Conservation (phyloP, 2,888 invertebrate genomes). For the Heliconius ismenius region DNA sequence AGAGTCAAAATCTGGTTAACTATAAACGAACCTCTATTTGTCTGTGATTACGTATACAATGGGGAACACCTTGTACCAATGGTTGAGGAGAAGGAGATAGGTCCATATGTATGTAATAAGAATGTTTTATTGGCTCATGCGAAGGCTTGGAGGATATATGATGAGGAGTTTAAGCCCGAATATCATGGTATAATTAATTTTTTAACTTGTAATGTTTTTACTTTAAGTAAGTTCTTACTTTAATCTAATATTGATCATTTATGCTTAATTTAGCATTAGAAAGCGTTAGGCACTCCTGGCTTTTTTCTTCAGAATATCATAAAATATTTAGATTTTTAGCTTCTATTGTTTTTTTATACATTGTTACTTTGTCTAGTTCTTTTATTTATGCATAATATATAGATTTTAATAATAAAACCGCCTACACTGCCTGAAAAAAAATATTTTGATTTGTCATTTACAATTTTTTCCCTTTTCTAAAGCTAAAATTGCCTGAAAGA, state of each 20-base stretch:
- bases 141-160: slow-evolving; percentile 81
- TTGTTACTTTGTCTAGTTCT: too few relatives aligned
- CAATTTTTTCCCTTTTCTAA: not conserved
- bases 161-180: slow-evolving; percentile 72
- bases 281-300: too few relatives aligned
- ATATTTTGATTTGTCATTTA: not conserved
- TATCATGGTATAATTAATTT: slow-evolving; percentile 66
- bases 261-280: not conserved
- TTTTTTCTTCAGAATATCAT: too few relatives aligned
- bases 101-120: slow-evolving; percentile 83
- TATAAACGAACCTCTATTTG: slow-evolving; percentile 84
- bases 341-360: too few relatives aligned
- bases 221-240: not conserved
- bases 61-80: slow-evolving; percentile 63
- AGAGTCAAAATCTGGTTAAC: slow-evolving; percentile 86
- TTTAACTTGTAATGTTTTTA: not conserved
- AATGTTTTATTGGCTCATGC: slow-evolving; percentile 85
- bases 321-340: too few relatives aligned
- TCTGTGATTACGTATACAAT: slow-evolving; percentile 70
- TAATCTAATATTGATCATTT: not conserved
- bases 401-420: not conserved
- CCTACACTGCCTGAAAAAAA: not conserved
- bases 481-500: not conserved
- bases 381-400: too few relatives aligned
- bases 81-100: slow-evolving; percentile 63